Evolutionary conservation across 2,888 invertebrate genomes (phyloP).

Genomic region (Philereme vetulata): DNA sequence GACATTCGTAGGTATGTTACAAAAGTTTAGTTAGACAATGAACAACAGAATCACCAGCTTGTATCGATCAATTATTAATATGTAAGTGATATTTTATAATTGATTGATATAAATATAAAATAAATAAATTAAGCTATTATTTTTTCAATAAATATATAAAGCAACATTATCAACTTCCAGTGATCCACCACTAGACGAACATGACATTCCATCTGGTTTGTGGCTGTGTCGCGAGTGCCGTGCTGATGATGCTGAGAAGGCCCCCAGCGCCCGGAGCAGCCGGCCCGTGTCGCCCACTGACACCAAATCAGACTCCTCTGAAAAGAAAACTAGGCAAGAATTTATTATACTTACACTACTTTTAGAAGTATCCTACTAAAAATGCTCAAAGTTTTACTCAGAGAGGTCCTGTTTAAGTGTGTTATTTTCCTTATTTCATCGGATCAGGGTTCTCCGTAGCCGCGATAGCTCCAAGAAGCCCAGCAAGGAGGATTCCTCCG

Average conservation of each 20-base stretch:
- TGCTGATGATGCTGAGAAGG: constrained; percentile 72
- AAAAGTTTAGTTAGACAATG: too few relatives aligned
- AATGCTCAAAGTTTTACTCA: too few relatives aligned
- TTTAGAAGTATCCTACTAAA: too few relatives aligned
- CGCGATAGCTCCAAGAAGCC: constrained; percentile 65
- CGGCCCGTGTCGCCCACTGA: constrained; percentile 69
- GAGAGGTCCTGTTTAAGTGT: neutral
- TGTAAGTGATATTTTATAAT: too few relatives aligned
- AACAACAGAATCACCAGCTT: too few relatives aligned
- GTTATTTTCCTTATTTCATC: neutral
- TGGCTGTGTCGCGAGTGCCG: constrained; percentile 96
- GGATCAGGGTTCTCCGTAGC: constrained; percentile 57
- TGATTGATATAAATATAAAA: too few relatives aligned
- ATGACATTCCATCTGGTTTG: constrained; percentile 94
- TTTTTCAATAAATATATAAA: too few relatives aligned
- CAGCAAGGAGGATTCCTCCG: constrained; percentile 51
- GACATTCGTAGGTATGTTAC: too few relatives aligned
- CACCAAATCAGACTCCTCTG: constrained; percentile 63
- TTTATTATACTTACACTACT: too few relatives aligned
- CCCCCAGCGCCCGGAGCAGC: constrained; percentile 66
- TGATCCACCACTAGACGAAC: constrained; percentile 95
- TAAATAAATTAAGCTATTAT: too few relatives aligned
- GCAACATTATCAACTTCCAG: constrained; percentile 72
- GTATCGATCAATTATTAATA: too few relatives aligned
- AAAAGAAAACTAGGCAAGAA: constrained; percentile 69